Evolutionary conservation across 2,888 invertebrate genomes (phyloP), one percentile per base, ranked within the genome.

Genomic region (Podotricha telesiphe): DNA sequence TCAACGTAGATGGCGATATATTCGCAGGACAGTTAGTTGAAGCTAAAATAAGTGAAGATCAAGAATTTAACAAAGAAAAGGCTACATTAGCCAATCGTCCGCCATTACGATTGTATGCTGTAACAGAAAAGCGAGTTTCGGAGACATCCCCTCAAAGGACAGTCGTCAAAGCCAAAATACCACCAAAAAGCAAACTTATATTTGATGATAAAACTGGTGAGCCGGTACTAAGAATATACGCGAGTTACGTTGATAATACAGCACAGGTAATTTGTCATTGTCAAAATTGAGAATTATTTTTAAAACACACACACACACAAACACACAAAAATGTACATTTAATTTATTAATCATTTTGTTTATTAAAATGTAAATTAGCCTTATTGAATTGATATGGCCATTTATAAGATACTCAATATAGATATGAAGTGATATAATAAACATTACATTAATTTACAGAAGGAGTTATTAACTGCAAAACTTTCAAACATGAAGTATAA

Each of bases 221-320:
- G 72, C 92, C 93, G 6, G 89, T 94, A 28, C 83, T 94, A 75
- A 90, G 94, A 75, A 94, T 95, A 79, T 94, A 94, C 74, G 94
- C 93, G 0, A 93, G 90, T 75, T 93, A 92, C 68, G 78, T 86
- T 47, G 88, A 91, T 67, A 86, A 75, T 72, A 85, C 87, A 8
- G 66, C 80, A 42, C 89, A 89, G 86, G 92, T 92, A 80, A 37
- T 7, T 28, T 11, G 28, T n/a, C 20, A 37, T 40, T 50, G n/a
- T n/a, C n/a, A n/a, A n/a, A n/a, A n/a, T n/a, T n/a, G n/a, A n/a
- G n/a, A n/a, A n/a, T n/a, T n/a, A n/a, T n/a, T n/a, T n/a, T n/a
- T n/a, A n/a, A n/a, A n/a, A n/a, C n/a, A n/a, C n/a, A n/a, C n/a
- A n/a, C n/a, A n/a, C n/a, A n/a, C n/a, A n/a, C n/a, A n/a, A n/a